Evolutionary conservation across 2,888 invertebrate genomes (phyloP).

Genomic region (Diarsia brunnea): DNA sequence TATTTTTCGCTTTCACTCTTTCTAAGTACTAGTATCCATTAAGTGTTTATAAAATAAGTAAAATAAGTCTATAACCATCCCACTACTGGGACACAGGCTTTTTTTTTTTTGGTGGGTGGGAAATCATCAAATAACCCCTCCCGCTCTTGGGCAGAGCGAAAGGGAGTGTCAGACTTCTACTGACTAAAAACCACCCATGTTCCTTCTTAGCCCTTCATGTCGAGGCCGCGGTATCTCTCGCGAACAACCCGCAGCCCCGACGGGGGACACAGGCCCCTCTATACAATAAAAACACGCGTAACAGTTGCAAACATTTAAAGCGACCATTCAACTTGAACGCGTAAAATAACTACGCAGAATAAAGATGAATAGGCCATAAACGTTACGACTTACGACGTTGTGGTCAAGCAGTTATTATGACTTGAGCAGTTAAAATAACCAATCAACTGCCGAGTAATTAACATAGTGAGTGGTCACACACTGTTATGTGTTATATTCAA

Average conservation of each 20-base stretch:
- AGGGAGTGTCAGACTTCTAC: no score
- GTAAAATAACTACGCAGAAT: conserved; percentile 16
- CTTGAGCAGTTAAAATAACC: conserved; percentile 41
- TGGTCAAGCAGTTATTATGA: conserved; percentile 14
- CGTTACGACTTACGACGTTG: conserved; percentile 22
- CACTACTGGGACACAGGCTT: background rate
- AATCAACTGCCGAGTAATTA: conserved; percentile 24
- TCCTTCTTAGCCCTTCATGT: no score
- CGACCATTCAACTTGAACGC: conserved; percentile 12
- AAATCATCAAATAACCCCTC: no score
- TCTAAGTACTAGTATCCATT: background rate
- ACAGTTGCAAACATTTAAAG: conserved; percentile 37
- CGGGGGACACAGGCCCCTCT: background rate
- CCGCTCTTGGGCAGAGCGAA: no score
- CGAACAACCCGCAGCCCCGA: no score
- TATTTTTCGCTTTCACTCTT: background rate
- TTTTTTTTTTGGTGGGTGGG: no score
- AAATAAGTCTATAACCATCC: background rate
- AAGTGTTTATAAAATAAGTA: background rate
- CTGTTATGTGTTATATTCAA: background rate
- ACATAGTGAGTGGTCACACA: background rate
- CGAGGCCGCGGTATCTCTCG: no score
- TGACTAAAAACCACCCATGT: no score
- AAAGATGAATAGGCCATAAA: conserved; percentile 40
- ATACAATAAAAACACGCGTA: conserved; percentile 1